Conservation (phyloP, 2,113 vertebrate species). For the Callospermophilus lateralis region DNA sequence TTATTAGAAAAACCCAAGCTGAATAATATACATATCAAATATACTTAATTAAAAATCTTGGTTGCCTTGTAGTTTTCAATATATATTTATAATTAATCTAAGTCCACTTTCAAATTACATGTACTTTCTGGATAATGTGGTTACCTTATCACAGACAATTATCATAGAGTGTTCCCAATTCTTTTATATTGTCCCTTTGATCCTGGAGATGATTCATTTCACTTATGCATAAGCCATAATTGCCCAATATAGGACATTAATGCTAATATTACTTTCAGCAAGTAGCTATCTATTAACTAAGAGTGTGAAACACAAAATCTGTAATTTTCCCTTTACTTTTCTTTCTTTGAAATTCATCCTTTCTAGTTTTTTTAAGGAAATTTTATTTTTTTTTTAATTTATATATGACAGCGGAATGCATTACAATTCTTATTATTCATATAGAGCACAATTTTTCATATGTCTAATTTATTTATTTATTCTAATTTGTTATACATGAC, state of each 20-base stretch:
- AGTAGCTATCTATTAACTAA: no score
- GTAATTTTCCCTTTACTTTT: neutral
- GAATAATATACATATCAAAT: neutral
- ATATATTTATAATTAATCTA: neutral
- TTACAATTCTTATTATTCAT: no score
- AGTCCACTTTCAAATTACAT: neutral
- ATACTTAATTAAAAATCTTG: neutral
- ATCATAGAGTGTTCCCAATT: neutral
- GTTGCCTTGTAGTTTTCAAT: neutral
- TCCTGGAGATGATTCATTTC: neutral
- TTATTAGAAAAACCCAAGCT: neutral
- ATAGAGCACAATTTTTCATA: no score
- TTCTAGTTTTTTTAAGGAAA: no score
- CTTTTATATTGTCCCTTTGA: neutral
- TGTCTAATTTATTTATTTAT: no score
- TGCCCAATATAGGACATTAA: no score
- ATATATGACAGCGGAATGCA: no score
- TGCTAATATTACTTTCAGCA: no score
- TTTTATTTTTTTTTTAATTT: no score
- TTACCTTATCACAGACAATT: no score
- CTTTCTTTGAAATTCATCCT: neutral
- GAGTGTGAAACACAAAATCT: neutral
- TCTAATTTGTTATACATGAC: no score
- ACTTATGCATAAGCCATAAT: neutral
- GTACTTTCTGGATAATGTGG: no score